phyloP scores from a whole-genome alignment of 2,113 vertebrate genomes.

The Phyllostomus hastatus region DNA sequence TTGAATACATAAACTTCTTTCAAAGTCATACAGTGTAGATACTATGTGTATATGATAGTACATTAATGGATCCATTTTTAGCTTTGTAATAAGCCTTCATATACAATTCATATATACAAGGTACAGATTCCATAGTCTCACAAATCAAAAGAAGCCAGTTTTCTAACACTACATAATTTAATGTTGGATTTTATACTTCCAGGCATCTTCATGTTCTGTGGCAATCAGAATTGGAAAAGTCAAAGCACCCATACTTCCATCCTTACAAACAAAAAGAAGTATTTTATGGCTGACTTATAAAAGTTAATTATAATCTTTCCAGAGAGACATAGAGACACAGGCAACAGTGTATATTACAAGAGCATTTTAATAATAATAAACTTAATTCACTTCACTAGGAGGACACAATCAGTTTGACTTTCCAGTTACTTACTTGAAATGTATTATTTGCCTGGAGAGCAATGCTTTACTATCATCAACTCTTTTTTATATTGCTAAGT shows the following conservation, averaged over 20 bases:
- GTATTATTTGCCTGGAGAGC: neutral
- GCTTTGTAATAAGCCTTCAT: neutral
- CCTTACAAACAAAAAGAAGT: neutral
- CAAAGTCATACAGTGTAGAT: neutral
- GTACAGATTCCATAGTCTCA: neutral
- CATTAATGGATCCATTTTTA: neutral
- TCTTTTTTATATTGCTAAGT: neutral
- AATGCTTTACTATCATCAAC: neutral
- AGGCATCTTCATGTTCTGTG: neutral
- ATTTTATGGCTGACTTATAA: constrained; percentile 46
- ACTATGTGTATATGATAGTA: neutral
- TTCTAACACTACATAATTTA: neutral
- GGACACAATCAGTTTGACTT: constrained; percentile 17
- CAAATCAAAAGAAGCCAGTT: neutral
- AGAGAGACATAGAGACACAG: constrained; percentile 6
- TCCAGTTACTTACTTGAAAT: neutral
- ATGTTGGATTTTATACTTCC: neutral
- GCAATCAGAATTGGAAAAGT: neutral
- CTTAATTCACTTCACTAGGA: constrained; percentile 11
- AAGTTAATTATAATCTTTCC: constrained; percentile 47
- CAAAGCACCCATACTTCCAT: neutral
- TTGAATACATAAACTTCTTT: neutral
- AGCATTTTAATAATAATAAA: constrained; percentile 29
- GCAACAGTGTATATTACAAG: neutral
- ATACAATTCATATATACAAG: neutral